Evolutionary conservation across 2,888 invertebrate species (phyloP).

Genomic region (Brachyptera putata): DNA sequence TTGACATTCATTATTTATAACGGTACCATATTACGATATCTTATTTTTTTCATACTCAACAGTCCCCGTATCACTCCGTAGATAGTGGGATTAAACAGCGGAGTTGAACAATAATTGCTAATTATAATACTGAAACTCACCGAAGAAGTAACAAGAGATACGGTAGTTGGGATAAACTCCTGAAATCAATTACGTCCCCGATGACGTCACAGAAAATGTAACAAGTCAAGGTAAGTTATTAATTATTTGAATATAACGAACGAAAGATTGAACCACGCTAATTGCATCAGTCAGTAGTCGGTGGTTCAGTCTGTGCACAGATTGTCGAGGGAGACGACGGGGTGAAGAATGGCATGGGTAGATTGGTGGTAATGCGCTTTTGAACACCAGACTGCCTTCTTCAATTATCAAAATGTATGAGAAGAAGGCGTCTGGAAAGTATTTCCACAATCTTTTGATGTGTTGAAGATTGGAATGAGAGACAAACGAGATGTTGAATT

Average conservation of each 20-base stretch:
- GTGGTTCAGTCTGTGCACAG: not conserved
- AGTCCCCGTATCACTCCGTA: too few species aligned
- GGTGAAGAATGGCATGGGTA: too few species aligned
- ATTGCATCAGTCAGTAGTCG: not conserved
- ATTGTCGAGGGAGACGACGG: not conserved
- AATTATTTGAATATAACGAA: constrained; percentile 12
- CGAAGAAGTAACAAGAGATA: too few species aligned
- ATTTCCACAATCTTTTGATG: constrained; percentile 3
- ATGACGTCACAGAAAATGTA: constrained; percentile 4
- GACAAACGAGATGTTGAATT: constrained; percentile 9
- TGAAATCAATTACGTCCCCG: too few species aligned
- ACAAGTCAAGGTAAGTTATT: constrained; percentile 2
- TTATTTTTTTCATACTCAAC: too few species aligned
- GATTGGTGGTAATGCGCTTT: constrained; percentile 13
- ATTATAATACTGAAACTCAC: too few species aligned
- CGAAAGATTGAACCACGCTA: constrained; percentile 10
- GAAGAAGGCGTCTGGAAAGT: constrained; percentile 1
- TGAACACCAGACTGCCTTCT: constrained; percentile 7
- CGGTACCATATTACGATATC: too few species aligned
- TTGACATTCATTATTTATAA: too few species aligned
- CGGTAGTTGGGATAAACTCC: too few species aligned
- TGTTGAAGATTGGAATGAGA: not conserved
- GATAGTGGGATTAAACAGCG: too few species aligned
- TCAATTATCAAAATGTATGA: constrained; percentile 1
- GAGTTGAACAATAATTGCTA: too few species aligned